A percentile compares a stretch with the other conserved stretches of the same genome.
phyloP scores from a whole-genome alignment of 1,140 invertebrate species.

The Heliconius eleuchia region DNA sequence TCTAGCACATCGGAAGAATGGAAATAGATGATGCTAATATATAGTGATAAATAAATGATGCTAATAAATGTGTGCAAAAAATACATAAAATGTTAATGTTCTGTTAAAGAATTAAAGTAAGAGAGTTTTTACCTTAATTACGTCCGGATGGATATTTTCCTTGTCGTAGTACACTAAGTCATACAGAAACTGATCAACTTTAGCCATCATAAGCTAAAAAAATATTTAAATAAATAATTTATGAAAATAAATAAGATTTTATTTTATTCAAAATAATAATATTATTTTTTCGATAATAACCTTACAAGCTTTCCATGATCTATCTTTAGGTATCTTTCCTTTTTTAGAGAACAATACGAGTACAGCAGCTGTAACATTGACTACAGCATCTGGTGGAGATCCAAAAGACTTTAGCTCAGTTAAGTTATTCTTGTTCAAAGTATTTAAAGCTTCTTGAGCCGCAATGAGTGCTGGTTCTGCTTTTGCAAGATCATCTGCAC shows the following conservation, averaged over 20 bases:
- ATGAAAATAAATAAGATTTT: background rate
- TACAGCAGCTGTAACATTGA: slow-evolving; percentile 93
- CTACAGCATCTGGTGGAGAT: slow-evolving; percentile 89
- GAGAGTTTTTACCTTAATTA: slow-evolving; percentile 85
- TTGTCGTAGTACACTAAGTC: slow-evolving; percentile 95
- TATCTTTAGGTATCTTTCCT: slow-evolving; percentile 95
- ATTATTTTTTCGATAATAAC: slow-evolving; percentile 48
- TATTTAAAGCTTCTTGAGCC: slow-evolving; percentile 95
- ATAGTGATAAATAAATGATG: too few species aligned
- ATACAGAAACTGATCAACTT: slow-evolving; percentile 91
- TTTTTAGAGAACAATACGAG: slow-evolving; percentile 92
- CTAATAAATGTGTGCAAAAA: too few species aligned
- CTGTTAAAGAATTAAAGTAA: too few species aligned
- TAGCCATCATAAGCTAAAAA: slow-evolving; percentile 81
- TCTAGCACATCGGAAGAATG: too few species aligned
- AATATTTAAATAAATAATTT: background rate
- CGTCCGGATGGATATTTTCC: slow-evolving; percentile 94
- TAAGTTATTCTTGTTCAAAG: slow-evolving; percentile 95
- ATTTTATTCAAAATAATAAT: background rate
- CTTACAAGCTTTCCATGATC: slow-evolving; percentile 96
- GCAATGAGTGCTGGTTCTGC: slow-evolving; percentile 95
- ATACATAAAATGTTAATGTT: too few species aligned
- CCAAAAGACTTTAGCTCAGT: slow-evolving; percentile 98
- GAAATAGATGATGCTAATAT: too few species aligned
- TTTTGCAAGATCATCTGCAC: slow-evolving; percentile 93